These are phyloP conservation scores for Sabatieria punctata DNA, from an alignment of 2,888 invertebrate species.

Conservation along the genomic window DNA sequence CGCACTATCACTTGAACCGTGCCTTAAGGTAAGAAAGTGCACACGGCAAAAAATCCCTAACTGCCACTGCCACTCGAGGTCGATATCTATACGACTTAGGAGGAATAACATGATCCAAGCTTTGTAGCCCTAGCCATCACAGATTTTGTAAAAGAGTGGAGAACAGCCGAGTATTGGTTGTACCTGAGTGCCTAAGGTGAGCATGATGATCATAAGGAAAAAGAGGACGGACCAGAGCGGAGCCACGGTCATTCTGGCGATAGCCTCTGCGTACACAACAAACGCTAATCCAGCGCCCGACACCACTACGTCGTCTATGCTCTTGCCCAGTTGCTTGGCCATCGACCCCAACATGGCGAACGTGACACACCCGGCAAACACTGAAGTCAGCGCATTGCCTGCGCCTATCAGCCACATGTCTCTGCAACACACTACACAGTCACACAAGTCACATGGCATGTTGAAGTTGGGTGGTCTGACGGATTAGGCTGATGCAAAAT, in stretches of 20 bases:
- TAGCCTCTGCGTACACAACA: conserved; percentile 64
- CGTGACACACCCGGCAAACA: conserved; percentile 61
- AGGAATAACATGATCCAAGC: no score
- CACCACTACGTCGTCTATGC: conserved; percentile 21
- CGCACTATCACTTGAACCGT: no score
- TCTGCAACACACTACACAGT: conserved; percentile 36
- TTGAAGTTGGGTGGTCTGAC: no score
- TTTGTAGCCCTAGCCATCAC: no score
- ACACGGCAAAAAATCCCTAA: no score
- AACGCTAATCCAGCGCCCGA: conserved; percentile 52
- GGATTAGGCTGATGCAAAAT: no score
- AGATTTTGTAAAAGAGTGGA: no score
- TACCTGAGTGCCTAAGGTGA: conserved; percentile 25
- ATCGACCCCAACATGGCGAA: conserved; percentile 64
- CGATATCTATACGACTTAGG: no score
- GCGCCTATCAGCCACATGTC: conserved; percentile 57
- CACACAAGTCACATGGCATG: no score
- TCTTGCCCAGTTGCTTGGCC: conserved; percentile 54
- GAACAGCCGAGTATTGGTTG: no score
- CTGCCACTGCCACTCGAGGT: no score
- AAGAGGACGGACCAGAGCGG: conserved; percentile 65
- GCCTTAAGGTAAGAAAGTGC: no score
- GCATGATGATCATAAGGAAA: conserved; percentile 44
- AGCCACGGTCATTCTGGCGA: conserved; percentile 56
- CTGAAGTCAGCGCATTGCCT: conserved; percentile 57